Evolutionary conservation across 2,797 vertebrate species (phyloP).

Genomic region (Anabas testudineus): DNA sequence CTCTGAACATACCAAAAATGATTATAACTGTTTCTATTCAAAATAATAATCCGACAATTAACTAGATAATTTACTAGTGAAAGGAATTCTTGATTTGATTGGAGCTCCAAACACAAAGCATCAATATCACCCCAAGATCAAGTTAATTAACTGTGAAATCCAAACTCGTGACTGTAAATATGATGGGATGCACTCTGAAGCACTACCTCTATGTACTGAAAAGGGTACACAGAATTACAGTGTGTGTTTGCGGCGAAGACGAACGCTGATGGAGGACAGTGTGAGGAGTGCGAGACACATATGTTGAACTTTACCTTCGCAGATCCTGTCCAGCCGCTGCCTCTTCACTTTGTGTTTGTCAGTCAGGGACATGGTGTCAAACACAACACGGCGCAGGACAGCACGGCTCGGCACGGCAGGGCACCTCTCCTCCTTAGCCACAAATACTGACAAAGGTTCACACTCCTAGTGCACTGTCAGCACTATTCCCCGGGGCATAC

Average conservation of each 20-base stretch:
- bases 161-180: conserved; percentile 15
- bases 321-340: conserved; percentile 87
- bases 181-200: conserved; percentile 7
- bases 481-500: conserved; percentile 81
- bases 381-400: conserved; percentile 56
- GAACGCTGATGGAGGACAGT: neutral
- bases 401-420: conserved; percentile 37
- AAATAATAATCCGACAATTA: conserved; percentile 22
- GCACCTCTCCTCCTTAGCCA: conserved; percentile 69
- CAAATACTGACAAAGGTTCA: conserved; percentile 69
- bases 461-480: conserved; percentile 81
- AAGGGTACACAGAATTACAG: neutral
- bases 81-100: conserved; percentile 19
- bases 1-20: neutral
- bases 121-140: conserved; percentile 29
- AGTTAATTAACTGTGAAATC: conserved; percentile 40
- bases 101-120: conserved; percentile 22
- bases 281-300: neutral
- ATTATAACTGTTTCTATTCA: conserved; percentile 3
- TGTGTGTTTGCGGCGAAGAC: neutral
- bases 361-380: conserved; percentile 85
- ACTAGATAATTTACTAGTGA: conserved; percentile 15
- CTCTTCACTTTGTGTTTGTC: conserved; percentile 90
- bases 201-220: neutral
- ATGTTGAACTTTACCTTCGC: conserved; percentile 81